These are phyloP conservation scores for Prionailurus bengalensis DNA, from an alignment of 2,113 vertebrate genomes.

Conservation along the genomic window DNA sequence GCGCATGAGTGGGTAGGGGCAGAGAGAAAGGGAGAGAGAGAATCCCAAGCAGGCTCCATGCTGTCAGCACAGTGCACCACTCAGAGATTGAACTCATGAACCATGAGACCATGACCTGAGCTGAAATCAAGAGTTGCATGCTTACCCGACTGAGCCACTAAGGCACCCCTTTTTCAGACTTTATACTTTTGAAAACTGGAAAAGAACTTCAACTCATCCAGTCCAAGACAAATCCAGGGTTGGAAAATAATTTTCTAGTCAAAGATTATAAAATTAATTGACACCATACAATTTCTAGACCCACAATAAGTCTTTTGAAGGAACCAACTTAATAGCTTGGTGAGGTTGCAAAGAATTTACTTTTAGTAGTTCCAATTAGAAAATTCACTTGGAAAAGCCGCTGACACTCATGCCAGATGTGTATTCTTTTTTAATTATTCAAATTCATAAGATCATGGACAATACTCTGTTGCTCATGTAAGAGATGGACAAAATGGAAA, in stretches of 20 bases:
- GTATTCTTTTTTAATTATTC: not conserved
- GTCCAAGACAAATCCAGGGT: not conserved
- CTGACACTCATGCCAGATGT: not conserved
- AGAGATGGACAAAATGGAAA: conserved; percentile 5
- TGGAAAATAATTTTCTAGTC: not conserved
- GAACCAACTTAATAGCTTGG: not conserved
- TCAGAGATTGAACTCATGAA: too few relatives aligned
- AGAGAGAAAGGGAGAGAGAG: too few relatives aligned
- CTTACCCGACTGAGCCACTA: too few relatives aligned
- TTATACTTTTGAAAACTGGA: conserved; percentile 24
- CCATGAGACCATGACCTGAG: too few relatives aligned
- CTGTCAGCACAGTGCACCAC: too few relatives aligned
- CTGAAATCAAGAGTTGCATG: too few relatives aligned
- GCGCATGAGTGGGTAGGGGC: too few relatives aligned
- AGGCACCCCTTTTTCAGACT: not conserved
- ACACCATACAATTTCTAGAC: not conserved
- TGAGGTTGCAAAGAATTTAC: not conserved
- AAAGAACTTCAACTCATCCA: not conserved
- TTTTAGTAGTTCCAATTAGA: not conserved
- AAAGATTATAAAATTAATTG: not conserved
- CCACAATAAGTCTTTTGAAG: not conserved
- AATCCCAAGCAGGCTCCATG: too few relatives aligned
- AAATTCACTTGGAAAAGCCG: not conserved
- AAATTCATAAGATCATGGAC: not conserved
- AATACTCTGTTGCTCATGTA: not conserved